Percentiles rank a stretch among this genome's conserved stretches.
These are phyloP conservation scores for Lasius fuliginosus DNA, from an alignment of 2,888 invertebrate genomes.

Conservation along the genomic window DNA sequence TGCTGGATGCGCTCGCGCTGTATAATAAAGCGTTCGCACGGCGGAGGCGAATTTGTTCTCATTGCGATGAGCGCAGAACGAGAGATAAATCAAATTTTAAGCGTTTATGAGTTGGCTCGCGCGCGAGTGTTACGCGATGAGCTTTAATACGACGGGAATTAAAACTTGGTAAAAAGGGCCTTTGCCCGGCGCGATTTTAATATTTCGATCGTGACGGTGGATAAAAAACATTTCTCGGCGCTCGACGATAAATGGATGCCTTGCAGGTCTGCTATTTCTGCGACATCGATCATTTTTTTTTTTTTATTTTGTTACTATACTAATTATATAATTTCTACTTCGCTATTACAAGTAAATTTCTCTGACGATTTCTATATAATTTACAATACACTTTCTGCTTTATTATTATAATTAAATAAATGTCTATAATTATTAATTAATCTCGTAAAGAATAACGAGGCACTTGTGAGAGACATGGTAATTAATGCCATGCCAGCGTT, in stretches of 20 bases:
- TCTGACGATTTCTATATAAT: background rate
- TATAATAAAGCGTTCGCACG: constrained; percentile 48
- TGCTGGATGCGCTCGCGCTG: constrained; percentile 43
- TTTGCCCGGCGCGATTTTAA: constrained; percentile 34
- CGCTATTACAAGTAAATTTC: background rate
- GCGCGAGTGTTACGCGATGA: constrained; percentile 26
- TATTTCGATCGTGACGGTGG: constrained; percentile 2
- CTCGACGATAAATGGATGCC: background rate
- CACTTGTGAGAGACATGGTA: background rate
- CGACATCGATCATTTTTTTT: background rate
- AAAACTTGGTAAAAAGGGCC: constrained; percentile 36
- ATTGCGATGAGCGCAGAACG: constrained; percentile 36
- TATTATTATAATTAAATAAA: background rate
- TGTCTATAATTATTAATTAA: constrained; percentile 7
- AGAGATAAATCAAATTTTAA: constrained; percentile 54
- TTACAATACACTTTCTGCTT: background rate
- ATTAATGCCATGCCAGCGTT: background rate
- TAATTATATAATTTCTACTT: background rate
- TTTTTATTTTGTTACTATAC: background rate
- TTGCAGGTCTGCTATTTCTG: background rate
- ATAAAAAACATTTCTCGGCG: constrained; percentile 10
- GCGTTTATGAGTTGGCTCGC: constrained; percentile 48
- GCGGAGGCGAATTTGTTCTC: constrained; percentile 45
- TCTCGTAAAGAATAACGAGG: background rate
- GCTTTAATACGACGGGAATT: constrained; percentile 25